Conservation (phyloP, 2,797 vertebrate genomes). For the Pterois miles region DNA sequence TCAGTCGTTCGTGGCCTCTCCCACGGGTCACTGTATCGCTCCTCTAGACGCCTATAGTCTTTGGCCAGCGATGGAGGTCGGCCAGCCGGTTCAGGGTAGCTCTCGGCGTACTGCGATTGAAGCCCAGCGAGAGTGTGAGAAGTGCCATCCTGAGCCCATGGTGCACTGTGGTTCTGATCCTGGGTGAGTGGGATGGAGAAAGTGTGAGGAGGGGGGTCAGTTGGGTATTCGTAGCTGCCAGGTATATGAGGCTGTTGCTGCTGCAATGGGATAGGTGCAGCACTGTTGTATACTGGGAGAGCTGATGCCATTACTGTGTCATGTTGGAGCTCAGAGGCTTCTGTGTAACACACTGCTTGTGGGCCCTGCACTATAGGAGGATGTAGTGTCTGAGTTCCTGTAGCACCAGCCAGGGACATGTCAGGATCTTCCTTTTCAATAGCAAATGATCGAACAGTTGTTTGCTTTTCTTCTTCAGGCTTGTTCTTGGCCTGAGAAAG, state of each 20-base stretch:
- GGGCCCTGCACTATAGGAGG: slow-evolving; percentile 75
- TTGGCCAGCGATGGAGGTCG: slow-evolving; percentile 82
- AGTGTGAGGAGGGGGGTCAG: slow-evolving; percentile 56
- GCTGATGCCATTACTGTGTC: slow-evolving; percentile 69
- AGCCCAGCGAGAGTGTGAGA: slow-evolving; percentile 65
- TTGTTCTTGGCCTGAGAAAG: slow-evolving; percentile 69
- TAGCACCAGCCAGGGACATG: slow-evolving; percentile 69
- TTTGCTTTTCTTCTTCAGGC: slow-evolving; percentile 79
- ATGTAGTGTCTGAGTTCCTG: slow-evolving; percentile 70
- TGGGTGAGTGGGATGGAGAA: slow-evolving; percentile 59
- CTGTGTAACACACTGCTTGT: slow-evolving; percentile 76
- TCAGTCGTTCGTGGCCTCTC: slow-evolving; percentile 86
- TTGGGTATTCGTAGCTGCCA: slow-evolving; percentile 84
- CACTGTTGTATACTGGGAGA: slow-evolving; percentile 78
- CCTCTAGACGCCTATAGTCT: slow-evolving; percentile 86
- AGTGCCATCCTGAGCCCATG: slow-evolving; percentile 77
- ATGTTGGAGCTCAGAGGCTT: slow-evolving; percentile 81
- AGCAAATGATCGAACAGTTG: slow-evolving; percentile 79
- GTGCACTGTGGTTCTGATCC: slow-evolving; percentile 80
- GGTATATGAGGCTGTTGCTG: slow-evolving; percentile 85
- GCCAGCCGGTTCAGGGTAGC: slow-evolving; percentile 75
- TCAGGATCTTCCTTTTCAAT: slow-evolving; percentile 82
- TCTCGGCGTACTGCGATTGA: slow-evolving; percentile 69
- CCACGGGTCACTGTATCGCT: slow-evolving; percentile 89
- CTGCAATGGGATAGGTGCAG: slow-evolving; percentile 82